phyloP scores from a whole-genome alignment of 2,888 invertebrate genomes.

The Belgica antarctica region DNA sequence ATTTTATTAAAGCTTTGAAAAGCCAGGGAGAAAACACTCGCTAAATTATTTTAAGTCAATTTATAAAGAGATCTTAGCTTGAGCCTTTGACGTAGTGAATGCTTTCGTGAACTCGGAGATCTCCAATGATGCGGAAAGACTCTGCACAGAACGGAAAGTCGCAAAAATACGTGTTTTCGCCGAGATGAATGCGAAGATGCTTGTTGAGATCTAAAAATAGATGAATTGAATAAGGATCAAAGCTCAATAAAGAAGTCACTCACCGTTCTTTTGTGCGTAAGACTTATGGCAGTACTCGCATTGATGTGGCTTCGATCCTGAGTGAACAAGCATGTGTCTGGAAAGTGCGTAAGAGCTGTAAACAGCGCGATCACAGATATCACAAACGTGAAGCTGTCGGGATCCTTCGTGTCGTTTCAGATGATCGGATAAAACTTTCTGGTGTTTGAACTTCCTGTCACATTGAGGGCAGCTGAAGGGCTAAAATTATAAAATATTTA shows the following conservation, averaged over 20 bases:
- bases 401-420: neutral
- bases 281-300: neutral
- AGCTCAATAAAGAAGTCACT: neutral
- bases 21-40: too few relatives aligned
- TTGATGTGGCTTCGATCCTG: constrained; percentile 1
- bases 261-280: constrained; percentile 11
- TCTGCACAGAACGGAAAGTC: neutral
- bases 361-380: neutral
- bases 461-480: neutral
- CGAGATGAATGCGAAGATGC: neutral
- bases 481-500: neutral
- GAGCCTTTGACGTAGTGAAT: neutral
- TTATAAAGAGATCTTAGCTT: neutral
- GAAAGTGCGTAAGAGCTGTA: neutral
- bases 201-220: constrained; percentile 13
- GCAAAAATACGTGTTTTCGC: constrained; percentile 13
- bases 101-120: neutral
- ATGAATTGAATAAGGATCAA: too few relatives aligned
- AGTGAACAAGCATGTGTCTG: neutral
- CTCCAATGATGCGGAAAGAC: neutral
- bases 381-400: neutral
- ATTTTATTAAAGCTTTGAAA: neutral
- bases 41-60: neutral
- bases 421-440: constrained; percentile 15
- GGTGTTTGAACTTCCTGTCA: constrained; percentile 3